Percentiles rank a stretch among this genome's conserved stretches.
phyloP scores from a whole-genome alignment of 2,113 vertebrate species.

The Thomomys bottae region DNA sequence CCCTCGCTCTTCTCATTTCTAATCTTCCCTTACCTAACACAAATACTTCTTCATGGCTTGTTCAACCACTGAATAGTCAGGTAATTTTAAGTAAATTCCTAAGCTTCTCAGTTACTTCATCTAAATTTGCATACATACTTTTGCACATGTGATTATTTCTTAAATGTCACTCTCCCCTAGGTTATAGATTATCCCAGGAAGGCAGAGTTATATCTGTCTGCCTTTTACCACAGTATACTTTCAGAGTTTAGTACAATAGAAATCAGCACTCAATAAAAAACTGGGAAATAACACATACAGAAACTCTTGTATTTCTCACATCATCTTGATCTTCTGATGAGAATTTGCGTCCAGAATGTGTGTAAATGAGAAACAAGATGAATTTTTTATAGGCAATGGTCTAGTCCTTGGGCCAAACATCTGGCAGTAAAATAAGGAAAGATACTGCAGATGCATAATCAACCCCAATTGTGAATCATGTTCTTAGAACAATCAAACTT shows the following conservation, averaged over 20 bases:
- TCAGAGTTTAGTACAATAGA: neutral
- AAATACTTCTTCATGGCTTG: too few relatives aligned
- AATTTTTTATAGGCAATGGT: neutral
- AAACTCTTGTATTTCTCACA: neutral
- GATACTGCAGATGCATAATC: constrained; percentile 36
- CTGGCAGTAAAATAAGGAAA: neutral
- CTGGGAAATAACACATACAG: neutral
- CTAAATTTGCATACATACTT: neutral
- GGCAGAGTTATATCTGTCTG: neutral
- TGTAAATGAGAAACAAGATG: neutral
- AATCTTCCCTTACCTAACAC: too few relatives aligned
- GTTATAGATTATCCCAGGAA: neutral
- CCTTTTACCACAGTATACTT: neutral
- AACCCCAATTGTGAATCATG: too few relatives aligned
- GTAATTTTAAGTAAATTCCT: too few relatives aligned
- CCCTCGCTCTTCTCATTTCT: too few relatives aligned
- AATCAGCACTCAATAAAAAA: neutral
- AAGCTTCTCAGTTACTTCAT: too few relatives aligned
- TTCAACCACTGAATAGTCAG: neutral
- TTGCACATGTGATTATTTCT: neutral
- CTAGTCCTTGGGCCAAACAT: neutral
- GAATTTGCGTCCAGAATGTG: too few relatives aligned
- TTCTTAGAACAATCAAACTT: constrained; percentile 53
- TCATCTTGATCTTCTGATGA: too few relatives aligned
- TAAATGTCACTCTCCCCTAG: neutral